Evolutionary conservation across 2,888 invertebrate genomes (phyloP).

Genomic region (Perizoma flavofasciatum): DNA sequence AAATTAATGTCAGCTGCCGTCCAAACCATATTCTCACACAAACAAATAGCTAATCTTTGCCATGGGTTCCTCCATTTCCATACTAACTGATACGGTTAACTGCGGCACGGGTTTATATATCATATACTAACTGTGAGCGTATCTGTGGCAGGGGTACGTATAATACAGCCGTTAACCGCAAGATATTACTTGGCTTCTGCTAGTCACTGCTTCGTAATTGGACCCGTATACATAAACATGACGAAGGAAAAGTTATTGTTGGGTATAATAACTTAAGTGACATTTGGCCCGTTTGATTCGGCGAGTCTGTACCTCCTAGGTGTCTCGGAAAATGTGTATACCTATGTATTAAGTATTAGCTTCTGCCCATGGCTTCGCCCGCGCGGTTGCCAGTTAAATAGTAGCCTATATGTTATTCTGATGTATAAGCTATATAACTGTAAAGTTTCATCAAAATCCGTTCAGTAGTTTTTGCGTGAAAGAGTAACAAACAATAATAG

Average conservation of each 20-base stretch:
- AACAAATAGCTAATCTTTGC: slow-evolving; percentile 11
- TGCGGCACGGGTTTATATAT: slow-evolving; percentile 7
- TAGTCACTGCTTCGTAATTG: slow-evolving; percentile 43
- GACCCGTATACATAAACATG: slow-evolving; percentile 40
- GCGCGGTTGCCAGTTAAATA: no score
- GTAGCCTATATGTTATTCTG: no score
- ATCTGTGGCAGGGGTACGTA: slow-evolving; percentile 27
- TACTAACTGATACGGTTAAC: slow-evolving; percentile 16
- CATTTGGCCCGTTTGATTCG: slow-evolving; percentile 24
- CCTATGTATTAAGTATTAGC: no score
- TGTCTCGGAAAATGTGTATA: no score
- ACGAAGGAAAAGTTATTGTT: slow-evolving; percentile 36
- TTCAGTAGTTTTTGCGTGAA: no score
- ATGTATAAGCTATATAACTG: no score
- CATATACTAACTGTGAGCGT: slow-evolving; percentile 1
- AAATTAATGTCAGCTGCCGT: slow-evolving; percentile 23
- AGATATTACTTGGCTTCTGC: slow-evolving; percentile 43
- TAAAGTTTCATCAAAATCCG: no score
- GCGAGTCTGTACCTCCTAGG: neutral
- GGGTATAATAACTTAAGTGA: slow-evolving; percentile 31
- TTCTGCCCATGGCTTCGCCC: no score
- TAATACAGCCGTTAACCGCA: slow-evolving; percentile 42
- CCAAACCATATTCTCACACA: slow-evolving; percentile 5
- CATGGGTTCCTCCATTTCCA: neutral
- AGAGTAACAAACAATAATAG: no score